These are phyloP conservation scores for Echeneis naucrates DNA, from an alignment of 2,797 vertebrate genomes.

Conservation along the genomic window DNA sequence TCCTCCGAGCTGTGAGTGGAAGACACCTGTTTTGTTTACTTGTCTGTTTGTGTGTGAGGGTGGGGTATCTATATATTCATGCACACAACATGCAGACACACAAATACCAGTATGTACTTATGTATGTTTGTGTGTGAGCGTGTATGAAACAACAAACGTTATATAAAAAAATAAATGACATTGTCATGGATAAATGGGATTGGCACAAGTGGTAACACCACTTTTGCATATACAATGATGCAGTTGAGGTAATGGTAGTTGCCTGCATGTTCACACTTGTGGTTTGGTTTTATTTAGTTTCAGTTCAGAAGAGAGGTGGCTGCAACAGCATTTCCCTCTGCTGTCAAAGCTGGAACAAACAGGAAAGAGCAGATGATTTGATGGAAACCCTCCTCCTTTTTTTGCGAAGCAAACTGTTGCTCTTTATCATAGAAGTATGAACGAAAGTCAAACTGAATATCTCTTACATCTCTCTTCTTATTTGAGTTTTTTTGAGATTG, in stretches of 20 bases:
- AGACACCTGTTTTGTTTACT: conserved; percentile 53
- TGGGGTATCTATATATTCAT: not conserved
- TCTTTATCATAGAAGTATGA: not conserved
- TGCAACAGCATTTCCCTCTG: conserved; percentile 42
- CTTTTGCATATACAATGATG: conserved; percentile 15
- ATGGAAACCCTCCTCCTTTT: not conserved
- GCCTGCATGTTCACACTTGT: conserved; percentile 61
- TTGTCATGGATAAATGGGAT: not conserved
- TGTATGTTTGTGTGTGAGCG: not conserved
- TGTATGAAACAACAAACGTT: not conserved
- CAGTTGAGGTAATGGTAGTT: conserved; percentile 1
- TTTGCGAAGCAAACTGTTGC: not conserved
- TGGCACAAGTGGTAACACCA: not conserved
- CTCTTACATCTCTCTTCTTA: not conserved
- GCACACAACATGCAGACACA: too few species aligned
- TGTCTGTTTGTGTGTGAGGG: conserved; percentile 5
- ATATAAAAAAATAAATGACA: not conserved
- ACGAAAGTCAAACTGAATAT: not conserved
- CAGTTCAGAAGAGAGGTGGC: conserved; percentile 39
- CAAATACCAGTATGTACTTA: too few species aligned
- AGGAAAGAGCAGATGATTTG: conserved; percentile 16
- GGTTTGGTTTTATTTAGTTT: conserved; percentile 22
- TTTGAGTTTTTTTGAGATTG: not conserved
- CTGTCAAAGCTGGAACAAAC: conserved; percentile 22
- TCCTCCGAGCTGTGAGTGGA: conserved; percentile 43